Percentiles rank a stretch among this genome's conserved stretches.
Conservation (phyloP, 2,113 vertebrate species). For the Hiodon alosoides region DNA sequence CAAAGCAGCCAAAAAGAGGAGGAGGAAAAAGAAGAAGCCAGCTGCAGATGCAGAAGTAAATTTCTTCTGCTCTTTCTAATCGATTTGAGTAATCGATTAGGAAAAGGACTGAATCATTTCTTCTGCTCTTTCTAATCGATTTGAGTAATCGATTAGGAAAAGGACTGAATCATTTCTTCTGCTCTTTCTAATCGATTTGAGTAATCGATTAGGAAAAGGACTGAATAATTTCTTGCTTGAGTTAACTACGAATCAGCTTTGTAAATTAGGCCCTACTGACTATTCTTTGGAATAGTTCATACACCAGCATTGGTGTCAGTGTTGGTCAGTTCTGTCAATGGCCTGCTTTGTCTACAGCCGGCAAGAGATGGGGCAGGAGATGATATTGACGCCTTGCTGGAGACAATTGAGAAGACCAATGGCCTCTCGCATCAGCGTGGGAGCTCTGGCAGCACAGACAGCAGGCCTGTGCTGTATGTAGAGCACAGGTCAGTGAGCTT, state of each 20-base stretch:
- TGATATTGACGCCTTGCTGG: slow-evolving; percentile 79
- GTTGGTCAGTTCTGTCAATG: neutral
- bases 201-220: no score
- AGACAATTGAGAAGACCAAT: slow-evolving; percentile 68
- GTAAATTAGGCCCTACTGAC: no score
- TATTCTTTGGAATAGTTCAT: no score
- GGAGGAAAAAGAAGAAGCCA: slow-evolving; percentile 84
- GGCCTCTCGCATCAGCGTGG: slow-evolving; percentile 60
- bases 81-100: no score
- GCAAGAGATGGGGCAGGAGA: slow-evolving; percentile 61
- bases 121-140: no score
- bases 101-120: no score
- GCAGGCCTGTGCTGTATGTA: slow-evolving; percentile 73
- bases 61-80: neutral
- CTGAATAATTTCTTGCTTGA: no score
- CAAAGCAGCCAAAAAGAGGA: slow-evolving; percentile 79
- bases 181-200: no score
- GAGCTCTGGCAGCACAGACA: slow-evolving; percentile 47
- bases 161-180: no score
- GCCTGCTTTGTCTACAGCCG: slow-evolving; percentile 18
- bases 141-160: no score
- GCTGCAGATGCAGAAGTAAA: slow-evolving; percentile 61
- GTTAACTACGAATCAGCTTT: no score
- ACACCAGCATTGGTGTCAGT: neutral
- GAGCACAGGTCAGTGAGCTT: slow-evolving; percentile 78